Percentiles rank a stretch among this genome's conserved stretches.
These are phyloP conservation scores for Seira ritae DNA, from an alignment of 2,888 invertebrate genomes.

Conservation along the genomic window DNA sequence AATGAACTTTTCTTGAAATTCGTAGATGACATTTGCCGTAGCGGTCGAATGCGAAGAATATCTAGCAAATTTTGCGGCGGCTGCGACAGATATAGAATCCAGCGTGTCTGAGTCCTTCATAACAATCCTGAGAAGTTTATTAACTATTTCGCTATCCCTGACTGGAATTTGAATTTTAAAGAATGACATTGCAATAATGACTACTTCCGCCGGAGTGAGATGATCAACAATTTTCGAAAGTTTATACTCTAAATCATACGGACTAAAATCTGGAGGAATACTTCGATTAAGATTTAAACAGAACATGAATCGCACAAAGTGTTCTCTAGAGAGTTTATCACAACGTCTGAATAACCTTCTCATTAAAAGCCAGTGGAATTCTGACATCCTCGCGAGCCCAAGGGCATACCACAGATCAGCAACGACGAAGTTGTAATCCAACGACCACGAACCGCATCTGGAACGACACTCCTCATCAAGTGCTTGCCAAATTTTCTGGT, in stretches of 20 bases:
- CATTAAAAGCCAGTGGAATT: constrained; percentile 78
- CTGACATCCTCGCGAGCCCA: constrained; percentile 44
- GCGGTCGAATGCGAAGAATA: constrained; percentile 9
- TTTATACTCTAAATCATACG: constrained; percentile 82
- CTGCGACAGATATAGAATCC: constrained; percentile 82
- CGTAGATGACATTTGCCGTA: constrained; percentile 75
- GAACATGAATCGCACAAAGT: constrained; percentile 83
- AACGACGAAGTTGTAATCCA: constrained; percentile 79
- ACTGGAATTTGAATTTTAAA: constrained; percentile 85
- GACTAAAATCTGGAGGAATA: constrained; percentile 77
- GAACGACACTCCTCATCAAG: constrained; percentile 82
- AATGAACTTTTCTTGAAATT: constrained; percentile 79
- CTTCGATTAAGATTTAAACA: constrained; percentile 81
- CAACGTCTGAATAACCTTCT: constrained; percentile 80
- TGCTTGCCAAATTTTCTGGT: constrained; percentile 81
- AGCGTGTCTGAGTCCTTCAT: constrained; percentile 78
- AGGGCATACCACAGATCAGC: constrained; percentile 81
- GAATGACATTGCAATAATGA: constrained; percentile 85
- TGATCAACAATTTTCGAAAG: constrained; percentile 78
- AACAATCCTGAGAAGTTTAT: constrained; percentile 78
- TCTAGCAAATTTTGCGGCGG: constrained; percentile 76
- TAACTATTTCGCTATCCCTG: constrained; percentile 77
- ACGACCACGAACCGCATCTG: constrained; percentile 78
- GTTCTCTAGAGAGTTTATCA: constrained; percentile 79
- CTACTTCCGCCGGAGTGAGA: constrained; percentile 82